Base-by-base conservation (phyloP, 2,888 invertebrate genomes). In the Allacma fusca region DNA sequence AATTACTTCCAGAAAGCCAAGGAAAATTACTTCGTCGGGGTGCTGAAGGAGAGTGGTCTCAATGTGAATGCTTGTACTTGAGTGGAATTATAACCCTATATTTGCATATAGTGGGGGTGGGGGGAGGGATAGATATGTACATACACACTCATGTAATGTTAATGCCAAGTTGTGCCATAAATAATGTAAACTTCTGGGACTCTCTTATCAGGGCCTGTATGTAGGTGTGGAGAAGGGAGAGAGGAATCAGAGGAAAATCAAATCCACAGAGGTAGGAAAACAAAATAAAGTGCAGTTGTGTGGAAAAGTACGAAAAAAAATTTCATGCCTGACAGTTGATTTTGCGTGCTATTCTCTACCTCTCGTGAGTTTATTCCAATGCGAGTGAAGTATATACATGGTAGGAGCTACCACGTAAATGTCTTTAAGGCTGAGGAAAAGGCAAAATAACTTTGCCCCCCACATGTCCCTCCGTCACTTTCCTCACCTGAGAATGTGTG, bases 321-420 rank as follows among this genome's bases (percentile, higher is more conserved):
- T 26, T 71, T 71, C 50, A 50, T 50, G 71, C 71, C 26, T 71
- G 50, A 71, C 71, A 71, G 71, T 28, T 71, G 23, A 71, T 71
- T 71, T 50, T 71, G 71, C 71, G 71, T 71, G 71, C 13, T 71
- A 50, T 71, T 23, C 21, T 43, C 23, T 69, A 21, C n/a, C 12
- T 23, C 40, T 23, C 12, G 40, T 50, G 2, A 12, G 2, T 50
- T 2, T 50, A n/a, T 50, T 50, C 9, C 4, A 4, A 34, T 29
- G 65, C n/a, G 21, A 68, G 28, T 16, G 68, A 68, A 68, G 21
- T 68, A 16, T 16, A 34, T 34, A 9, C 34, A 34, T 34, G 34
- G 34, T 34, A 4, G 34, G 34, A 34, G 9, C 5, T 34, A 34
- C 34, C 34, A 34, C 9, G 34, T 34, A 34, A 34, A 34, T 34